Evolutionary conservation across 2,113 vertebrate species (phyloP).

Genomic region (Bufo bufo): DNA sequence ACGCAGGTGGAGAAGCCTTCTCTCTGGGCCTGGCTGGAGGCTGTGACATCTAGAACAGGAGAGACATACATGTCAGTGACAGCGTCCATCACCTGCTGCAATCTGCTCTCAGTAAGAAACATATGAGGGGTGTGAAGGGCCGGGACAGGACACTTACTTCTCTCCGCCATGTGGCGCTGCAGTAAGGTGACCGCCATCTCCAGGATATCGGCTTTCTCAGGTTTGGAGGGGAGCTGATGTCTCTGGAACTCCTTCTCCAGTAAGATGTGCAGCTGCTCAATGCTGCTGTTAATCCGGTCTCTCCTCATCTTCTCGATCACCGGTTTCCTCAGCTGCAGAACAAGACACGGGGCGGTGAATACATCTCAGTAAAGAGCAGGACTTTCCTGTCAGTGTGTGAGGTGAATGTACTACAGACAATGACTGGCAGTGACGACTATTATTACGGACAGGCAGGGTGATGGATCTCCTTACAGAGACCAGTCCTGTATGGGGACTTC

Average conservation of each 20-base stretch:
- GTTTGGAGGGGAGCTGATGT: slow-evolving; percentile 77
- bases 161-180: slow-evolving; percentile 59
- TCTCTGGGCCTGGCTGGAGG: slow-evolving; percentile 50
- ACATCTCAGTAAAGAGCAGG: too few relatives aligned
- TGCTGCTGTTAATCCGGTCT: slow-evolving; percentile 82
- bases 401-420: too few relatives aligned
- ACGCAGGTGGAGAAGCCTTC: slow-evolving; percentile 67
- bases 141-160: slow-evolving; percentile 60
- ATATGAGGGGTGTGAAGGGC: neutral
- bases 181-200: slow-evolving; percentile 82
- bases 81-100: neutral
- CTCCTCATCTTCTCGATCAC: slow-evolving; percentile 80
- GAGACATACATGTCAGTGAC: slow-evolving; percentile 17
- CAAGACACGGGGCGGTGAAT: neutral
- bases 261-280: slow-evolving; percentile 77
- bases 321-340: slow-evolving; percentile 75
- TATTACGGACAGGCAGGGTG: too few relatives aligned
- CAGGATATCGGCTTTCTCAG: slow-evolving; percentile 82
- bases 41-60: slow-evolving; percentile 35
- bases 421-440: too few relatives aligned
- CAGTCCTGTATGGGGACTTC: too few relatives aligned
- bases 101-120: slow-evolving; percentile 32
- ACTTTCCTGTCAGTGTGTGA: too few relatives aligned
- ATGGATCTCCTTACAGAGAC: too few relatives aligned
- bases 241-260: slow-evolving; percentile 78